Conservation (phyloP, 2,113 vertebrate genomes). For the Siniperca knerii region DNA sequence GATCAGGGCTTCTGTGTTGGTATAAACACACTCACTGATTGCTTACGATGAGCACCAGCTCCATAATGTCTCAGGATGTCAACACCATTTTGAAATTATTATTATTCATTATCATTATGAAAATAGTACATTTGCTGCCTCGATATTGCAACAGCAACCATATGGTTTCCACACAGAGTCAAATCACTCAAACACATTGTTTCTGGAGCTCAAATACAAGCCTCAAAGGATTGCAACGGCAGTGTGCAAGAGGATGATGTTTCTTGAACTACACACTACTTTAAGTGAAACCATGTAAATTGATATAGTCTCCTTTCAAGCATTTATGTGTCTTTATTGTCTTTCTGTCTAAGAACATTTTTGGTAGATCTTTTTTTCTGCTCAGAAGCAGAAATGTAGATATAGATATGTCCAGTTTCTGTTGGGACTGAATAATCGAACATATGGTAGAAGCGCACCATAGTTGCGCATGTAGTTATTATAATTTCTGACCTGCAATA, state of each 20-base stretch:
- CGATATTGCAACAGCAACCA: not conserved
- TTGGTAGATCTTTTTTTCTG: not conserved
- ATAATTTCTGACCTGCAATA: not conserved
- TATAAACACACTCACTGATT: conserved; percentile 2
- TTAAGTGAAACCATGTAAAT: not conserved
- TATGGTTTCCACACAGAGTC: not conserved
- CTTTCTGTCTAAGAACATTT: not conserved
- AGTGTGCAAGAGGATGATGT: not conserved
- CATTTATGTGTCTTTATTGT: not conserved
- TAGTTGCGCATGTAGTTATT: no score
- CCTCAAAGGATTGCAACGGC: not conserved
- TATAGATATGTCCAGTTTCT: not conserved
- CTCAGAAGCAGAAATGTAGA: not conserved
- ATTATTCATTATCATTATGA: no score
- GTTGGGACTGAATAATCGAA: not conserved
- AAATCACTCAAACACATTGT: not conserved
- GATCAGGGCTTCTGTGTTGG: not conserved
- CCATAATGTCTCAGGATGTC: not conserved
- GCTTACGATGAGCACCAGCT: conserved; percentile 1
- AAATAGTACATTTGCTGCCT: not conserved
- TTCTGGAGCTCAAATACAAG: not conserved
- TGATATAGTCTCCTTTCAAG: not conserved
- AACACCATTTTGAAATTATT: no score
- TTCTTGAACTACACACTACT: not conserved
- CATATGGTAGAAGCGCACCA: not conserved